Conservation (phyloP, 2,113 vertebrate genomes). For the rabbit (Oryctolagus cuniculus) region DNA sequence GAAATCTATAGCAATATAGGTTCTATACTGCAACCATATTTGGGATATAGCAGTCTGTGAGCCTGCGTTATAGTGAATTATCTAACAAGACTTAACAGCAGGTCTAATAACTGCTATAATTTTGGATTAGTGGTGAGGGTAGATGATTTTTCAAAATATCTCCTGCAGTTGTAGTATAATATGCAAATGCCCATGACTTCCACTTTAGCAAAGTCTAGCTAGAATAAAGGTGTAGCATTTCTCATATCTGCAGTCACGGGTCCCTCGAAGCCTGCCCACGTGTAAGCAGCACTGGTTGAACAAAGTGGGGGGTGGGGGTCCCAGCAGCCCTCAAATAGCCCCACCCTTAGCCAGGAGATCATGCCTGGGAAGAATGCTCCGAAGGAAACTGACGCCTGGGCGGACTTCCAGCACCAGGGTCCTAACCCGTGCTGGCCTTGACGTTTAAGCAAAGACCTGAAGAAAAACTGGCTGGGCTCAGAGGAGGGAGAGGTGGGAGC, state of each 20-base stretch:
- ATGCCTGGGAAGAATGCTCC: background rate
- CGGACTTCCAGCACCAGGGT: background rate
- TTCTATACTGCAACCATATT: background rate
- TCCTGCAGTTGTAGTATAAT: background rate
- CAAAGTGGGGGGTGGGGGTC: too few relatives aligned
- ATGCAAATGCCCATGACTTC: constrained; percentile 2
- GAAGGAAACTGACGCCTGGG: background rate
- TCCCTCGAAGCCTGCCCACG: background rate
- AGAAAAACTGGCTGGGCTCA: background rate
- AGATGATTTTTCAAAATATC: constrained; percentile 40
- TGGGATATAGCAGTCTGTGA: background rate
- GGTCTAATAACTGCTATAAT: background rate
- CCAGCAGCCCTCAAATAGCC: background rate
- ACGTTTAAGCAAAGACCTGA: constrained; percentile 26
- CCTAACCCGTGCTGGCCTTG: background rate
- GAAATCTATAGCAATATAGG: background rate
- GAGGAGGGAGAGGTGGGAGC: background rate
- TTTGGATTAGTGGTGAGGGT: background rate
- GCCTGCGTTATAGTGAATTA: background rate
- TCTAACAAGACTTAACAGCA: background rate
- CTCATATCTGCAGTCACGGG: background rate
- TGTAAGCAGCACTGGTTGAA: background rate
- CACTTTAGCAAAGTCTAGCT: background rate
- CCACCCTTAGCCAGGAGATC: background rate
- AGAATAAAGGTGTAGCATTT: background rate